These are phyloP conservation scores for Rhopalosiphum maidis DNA, from an alignment of 1,140 invertebrate species.

Conservation along the genomic window DNA sequence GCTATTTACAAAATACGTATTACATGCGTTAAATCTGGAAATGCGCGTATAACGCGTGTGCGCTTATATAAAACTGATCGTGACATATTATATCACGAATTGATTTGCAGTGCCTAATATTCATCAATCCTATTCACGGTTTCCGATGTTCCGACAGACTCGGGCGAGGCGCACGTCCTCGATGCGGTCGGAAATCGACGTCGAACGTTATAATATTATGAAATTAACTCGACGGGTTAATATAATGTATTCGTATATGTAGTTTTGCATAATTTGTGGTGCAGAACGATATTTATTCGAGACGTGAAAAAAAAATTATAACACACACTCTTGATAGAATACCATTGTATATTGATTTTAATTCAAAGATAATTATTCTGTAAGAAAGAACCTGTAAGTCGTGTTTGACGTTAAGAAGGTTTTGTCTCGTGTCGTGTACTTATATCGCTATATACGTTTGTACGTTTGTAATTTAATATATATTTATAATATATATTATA, in stretches of 20 bases:
- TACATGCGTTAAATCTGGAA: background rate
- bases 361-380: background rate
- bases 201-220: background rate
- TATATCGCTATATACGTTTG: background rate
- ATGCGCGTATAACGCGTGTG: background rate
- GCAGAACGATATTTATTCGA: background rate
- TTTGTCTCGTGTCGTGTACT: background rate
- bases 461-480: background rate
- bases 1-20: background rate
- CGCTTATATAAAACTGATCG: background rate
- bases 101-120: background rate
- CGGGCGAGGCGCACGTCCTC: background rate
- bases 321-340: background rate
- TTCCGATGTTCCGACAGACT: background rate
- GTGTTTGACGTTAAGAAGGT: background rate
- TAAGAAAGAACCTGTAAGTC: background rate
- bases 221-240: background rate
- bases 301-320: background rate
- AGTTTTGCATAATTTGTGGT: background rate
- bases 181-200: background rate
- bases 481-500: background rate
- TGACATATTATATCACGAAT: background rate
- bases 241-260: background rate
- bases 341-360: background rate
- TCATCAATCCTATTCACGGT: background rate